A percentile compares a stretch with the other conserved stretches of the same genome.
Conservation (phyloP, 2,113 vertebrate species). For the Crypturellus undulatus region DNA sequence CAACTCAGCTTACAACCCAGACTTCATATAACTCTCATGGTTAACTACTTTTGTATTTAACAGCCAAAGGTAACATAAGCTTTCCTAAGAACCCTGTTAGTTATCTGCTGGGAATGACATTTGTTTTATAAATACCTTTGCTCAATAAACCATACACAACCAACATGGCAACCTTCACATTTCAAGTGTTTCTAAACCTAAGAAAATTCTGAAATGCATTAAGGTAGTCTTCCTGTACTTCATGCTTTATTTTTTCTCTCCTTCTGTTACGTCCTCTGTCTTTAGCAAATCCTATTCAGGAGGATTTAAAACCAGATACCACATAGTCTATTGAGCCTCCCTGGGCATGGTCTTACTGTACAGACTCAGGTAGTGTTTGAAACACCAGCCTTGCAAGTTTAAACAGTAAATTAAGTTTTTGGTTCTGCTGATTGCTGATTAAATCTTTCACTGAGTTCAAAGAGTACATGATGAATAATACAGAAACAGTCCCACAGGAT, state of each 20-base stretch:
- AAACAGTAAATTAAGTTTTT: background rate
- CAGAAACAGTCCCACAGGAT: background rate
- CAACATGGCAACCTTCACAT: background rate
- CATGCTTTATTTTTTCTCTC: background rate
- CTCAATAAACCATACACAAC: background rate
- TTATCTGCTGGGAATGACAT: background rate
- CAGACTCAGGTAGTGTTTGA: background rate
- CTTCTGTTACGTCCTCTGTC: background rate
- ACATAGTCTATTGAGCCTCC: background rate
- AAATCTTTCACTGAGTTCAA: constrained; percentile 8
- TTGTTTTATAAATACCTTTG: background rate
- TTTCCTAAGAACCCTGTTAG: background rate
- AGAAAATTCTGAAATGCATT: background rate
- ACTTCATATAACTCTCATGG: background rate
- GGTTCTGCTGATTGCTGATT: background rate
- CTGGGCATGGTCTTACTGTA: background rate
- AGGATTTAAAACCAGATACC: constrained; percentile 34
- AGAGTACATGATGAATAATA: background rate
- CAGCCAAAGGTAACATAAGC: constrained; percentile 29
- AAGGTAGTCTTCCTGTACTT: background rate
- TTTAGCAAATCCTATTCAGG: background rate
- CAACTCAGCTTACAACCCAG: background rate
- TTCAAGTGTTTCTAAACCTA: constrained; percentile 11
- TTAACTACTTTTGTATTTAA: constrained; percentile 15
- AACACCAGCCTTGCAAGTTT: background rate